Evolutionary conservation across 2,888 invertebrate species (phyloP).

Genomic region (Leucophenga maculata): DNA sequence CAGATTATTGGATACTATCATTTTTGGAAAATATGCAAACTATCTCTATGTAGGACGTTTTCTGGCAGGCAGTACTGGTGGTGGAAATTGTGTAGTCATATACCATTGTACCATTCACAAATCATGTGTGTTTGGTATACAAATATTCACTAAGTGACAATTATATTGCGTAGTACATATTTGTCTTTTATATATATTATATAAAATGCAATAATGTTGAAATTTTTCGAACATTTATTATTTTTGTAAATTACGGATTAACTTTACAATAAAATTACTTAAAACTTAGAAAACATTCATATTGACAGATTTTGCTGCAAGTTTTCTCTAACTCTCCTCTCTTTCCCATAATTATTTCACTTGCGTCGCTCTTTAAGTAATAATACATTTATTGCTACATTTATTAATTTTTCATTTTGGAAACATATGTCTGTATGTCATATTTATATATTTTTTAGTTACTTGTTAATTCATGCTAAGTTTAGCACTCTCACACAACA

Average conservation of each 20-base stretch:
- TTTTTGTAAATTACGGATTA: slow-evolving; percentile 56
- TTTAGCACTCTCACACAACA: slow-evolving; percentile 36
- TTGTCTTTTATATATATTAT: too few species aligned
- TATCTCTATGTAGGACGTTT: slow-evolving; percentile 65
- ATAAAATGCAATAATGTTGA: too few species aligned
- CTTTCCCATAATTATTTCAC: slow-evolving; percentile 18
- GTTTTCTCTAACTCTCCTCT: slow-evolving; percentile 39
- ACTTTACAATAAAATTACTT: slow-evolving; percentile 53
- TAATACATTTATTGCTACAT: slow-evolving; percentile 29
- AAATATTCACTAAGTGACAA: too few species aligned
- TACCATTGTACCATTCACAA: slow-evolving; percentile 68
- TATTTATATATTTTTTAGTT: slow-evolving; percentile 39
- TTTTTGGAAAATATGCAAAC: slow-evolving; percentile 59
- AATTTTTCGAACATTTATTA: slow-evolving; percentile 52
- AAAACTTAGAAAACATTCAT: slow-evolving; percentile 34
- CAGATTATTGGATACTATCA: slow-evolving; percentile 61
- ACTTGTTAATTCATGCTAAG: slow-evolving; percentile 31
- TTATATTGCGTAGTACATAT: too few species aligned
- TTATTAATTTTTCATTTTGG: slow-evolving; percentile 23
- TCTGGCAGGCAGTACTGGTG: slow-evolving; percentile 66
- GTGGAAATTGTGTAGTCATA: slow-evolving; percentile 64
- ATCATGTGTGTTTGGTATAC: too few species aligned
- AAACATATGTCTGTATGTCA: slow-evolving; percentile 35
- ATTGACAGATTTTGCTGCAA: slow-evolving; percentile 19
- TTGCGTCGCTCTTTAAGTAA: slow-evolving; percentile 25